Conservation (phyloP, 2,888 invertebrate genomes). For the Xestia sexstrigata region DNA sequence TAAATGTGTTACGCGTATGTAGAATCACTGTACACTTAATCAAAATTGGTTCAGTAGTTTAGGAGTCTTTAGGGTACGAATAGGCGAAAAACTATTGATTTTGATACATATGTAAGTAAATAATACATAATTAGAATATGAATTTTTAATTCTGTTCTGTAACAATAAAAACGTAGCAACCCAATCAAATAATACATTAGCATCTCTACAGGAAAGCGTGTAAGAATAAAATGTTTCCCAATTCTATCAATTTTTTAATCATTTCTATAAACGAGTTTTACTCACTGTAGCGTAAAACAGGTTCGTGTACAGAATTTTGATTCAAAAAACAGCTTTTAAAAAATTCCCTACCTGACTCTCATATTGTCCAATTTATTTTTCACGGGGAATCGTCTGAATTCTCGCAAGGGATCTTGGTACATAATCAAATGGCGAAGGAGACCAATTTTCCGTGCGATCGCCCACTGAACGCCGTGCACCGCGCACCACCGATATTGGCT, state of each 20-base stretch:
- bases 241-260: constrained; percentile 43
- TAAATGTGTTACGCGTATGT: background rate
- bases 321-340: constrained; percentile 56
- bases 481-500: constrained; percentile 81
- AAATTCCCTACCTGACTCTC: constrained; percentile 63
- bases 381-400: constrained; percentile 68
- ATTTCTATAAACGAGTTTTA: constrained; percentile 44
- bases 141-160: background rate
- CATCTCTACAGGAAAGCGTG: background rate
- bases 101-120: too few species aligned
- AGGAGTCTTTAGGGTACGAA: background rate
- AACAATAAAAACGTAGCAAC: background rate
- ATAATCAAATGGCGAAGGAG: constrained; percentile 86
- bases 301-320: constrained; percentile 53
- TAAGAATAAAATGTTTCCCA: constrained; percentile 19
- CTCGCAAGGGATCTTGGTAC: constrained; percentile 85
- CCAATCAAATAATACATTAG: background rate
- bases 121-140: background rate
- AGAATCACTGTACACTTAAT: background rate
- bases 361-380: constrained; percentile 82
- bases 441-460: constrained; percentile 88
- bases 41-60: background rate
- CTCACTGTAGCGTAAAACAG: constrained; percentile 42
- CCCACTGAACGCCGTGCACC: constrained; percentile 75
- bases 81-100: background rate